Conservation (phyloP, 2,113 vertebrate species). For the Gopherus flavomarginatus region DNA sequence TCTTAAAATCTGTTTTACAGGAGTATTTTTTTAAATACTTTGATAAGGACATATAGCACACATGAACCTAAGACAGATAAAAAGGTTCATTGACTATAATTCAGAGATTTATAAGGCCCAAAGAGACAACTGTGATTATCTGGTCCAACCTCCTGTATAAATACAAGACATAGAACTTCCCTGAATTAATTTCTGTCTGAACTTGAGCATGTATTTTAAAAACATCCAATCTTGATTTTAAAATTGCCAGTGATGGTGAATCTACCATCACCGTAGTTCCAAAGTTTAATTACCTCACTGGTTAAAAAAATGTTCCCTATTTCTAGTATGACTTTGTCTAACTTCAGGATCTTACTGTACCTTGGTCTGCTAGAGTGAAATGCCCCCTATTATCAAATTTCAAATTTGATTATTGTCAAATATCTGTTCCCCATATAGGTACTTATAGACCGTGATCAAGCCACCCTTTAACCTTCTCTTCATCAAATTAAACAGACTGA, state of each 20-base stretch:
- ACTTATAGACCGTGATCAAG: not conserved
- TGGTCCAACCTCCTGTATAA: not conserved
- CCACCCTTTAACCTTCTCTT: not conserved
- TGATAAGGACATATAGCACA: not conserved
- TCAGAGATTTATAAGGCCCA: not conserved
- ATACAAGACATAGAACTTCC: not conserved
- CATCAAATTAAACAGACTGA: not conserved
- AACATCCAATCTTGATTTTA: not conserved
- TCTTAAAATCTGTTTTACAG: not conserved
- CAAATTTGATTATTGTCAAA: not conserved
- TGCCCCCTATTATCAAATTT: not conserved
- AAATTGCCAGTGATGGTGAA: not conserved
- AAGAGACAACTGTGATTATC: not conserved
- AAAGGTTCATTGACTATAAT: not conserved
- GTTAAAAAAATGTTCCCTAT: not conserved
- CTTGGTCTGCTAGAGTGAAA: not conserved
- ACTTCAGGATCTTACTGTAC: not conserved
- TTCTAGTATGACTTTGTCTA: not conserved
- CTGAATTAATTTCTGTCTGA: not conserved
- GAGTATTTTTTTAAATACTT: not conserved
- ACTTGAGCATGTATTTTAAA: not conserved
- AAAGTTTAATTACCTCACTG: not conserved
- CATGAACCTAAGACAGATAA: not conserved
- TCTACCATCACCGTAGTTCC: not conserved
- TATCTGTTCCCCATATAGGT: not conserved